These are phyloP conservation scores for Drosophila conformis DNA, from an alignment of 2,888 invertebrate genomes.

Conservation along the genomic window DNA sequence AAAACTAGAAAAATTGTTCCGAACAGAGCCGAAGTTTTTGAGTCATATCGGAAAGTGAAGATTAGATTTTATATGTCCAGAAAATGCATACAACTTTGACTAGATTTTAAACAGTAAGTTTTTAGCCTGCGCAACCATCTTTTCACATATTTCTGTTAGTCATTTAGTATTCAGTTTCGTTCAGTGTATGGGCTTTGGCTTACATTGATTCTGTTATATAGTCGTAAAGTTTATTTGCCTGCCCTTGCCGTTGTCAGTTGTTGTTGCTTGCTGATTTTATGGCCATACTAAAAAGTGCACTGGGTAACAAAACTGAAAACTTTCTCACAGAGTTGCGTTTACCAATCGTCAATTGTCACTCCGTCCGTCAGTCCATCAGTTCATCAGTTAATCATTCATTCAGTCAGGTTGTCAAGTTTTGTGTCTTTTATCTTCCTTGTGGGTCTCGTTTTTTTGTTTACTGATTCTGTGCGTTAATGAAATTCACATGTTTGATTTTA, in stretches of 20 bases:
- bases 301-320: slow-evolving; percentile 71
- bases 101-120: background rate
- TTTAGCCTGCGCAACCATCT: too few species aligned
- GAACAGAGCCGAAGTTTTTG: too few species aligned
- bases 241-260: slow-evolving; percentile 59
- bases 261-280: slow-evolving; percentile 54
- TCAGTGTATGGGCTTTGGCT: slow-evolving; percentile 54
- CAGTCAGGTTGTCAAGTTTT: slow-evolving; percentile 33
- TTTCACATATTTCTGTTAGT: background rate
- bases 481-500: slow-evolving; percentile 73
- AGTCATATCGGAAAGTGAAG: too few species aligned
- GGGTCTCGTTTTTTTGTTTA: slow-evolving; percentile 5
- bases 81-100: background rate
- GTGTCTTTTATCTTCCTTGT: slow-evolving; percentile 54
- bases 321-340: slow-evolving; percentile 63
- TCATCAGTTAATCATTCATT: background rate
- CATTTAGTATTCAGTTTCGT: slow-evolving; percentile 19
- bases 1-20: background rate
- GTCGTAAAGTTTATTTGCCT: slow-evolving; percentile 79
- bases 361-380: slow-evolving; percentile 3
- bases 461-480: slow-evolving; percentile 66
- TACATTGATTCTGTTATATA: slow-evolving; percentile 79
- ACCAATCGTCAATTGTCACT: slow-evolving; percentile 25
- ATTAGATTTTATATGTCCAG: too few species aligned
- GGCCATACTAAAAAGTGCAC: slow-evolving; percentile 75